These are phyloP conservation scores for Lipophrys pholis DNA, from an alignment of 2,113 vertebrate genomes.

Conservation along the genomic window DNA sequence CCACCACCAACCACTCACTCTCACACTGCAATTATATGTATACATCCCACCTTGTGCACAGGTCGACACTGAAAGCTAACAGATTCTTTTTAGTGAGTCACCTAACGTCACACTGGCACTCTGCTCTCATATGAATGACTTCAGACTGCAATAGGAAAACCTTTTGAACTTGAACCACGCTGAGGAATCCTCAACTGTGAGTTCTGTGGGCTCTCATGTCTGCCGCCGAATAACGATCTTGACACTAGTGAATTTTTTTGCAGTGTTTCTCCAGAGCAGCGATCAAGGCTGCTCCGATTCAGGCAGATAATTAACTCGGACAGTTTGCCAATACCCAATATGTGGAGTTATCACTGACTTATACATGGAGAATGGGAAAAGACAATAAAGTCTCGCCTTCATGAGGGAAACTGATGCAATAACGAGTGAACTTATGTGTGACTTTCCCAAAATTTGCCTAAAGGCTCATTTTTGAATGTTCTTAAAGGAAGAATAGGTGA, in stretches of 20 bases:
- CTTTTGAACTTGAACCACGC: constrained; percentile 11
- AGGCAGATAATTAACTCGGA: neutral
- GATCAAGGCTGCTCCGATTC: neutral
- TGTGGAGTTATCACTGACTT: neutral
- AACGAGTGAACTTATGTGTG: too few species aligned
- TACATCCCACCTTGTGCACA: neutral
- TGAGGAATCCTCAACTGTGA: constrained; percentile 19
- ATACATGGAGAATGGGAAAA: neutral
- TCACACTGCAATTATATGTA: too few species aligned
- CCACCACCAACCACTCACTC: too few species aligned
- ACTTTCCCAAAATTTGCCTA: too few species aligned
- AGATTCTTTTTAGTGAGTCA: constrained; percentile 4
- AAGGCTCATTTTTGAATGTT: neutral
- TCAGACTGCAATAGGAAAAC: neutral
- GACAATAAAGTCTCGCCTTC: neutral
- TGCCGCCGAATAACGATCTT: constrained; percentile 7
- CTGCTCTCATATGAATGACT: constrained; percentile 6
- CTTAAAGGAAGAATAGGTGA: neutral
- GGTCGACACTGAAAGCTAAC: constrained; percentile 1
- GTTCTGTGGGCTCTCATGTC: constrained; percentile 7
- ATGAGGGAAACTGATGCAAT: too few species aligned
- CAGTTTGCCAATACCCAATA: neutral
- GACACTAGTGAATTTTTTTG: neutral
- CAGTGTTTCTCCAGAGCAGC: neutral
- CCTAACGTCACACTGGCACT: neutral